phyloP scores from a whole-genome alignment of 2,797 vertebrate genomes.

The Manis javanica region DNA sequence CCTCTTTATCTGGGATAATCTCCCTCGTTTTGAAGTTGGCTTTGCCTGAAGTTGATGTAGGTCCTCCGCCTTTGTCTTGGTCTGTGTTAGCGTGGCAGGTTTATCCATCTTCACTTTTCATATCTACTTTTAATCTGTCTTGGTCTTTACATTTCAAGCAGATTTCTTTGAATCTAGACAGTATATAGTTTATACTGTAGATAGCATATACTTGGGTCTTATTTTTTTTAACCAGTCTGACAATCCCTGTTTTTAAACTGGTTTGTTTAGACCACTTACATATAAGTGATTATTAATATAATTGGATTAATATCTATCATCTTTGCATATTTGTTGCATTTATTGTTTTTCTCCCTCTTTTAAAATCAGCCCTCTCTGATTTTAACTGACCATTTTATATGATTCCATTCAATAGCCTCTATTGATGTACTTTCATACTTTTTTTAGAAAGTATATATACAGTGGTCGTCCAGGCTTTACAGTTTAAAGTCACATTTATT shows the following conservation, averaged over 20 bases:
- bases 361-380: neutral
- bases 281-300: neutral
- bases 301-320: neutral
- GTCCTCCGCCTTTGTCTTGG: neutral
- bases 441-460: neutral
- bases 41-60: neutral
- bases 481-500: neutral
- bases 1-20: neutral
- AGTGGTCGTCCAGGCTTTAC: neutral
- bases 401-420: neutral
- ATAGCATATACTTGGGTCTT: neutral
- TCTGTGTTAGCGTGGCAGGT: neutral
- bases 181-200: neutral
- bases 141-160: neutral
- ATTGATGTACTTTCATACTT: neutral
- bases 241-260: neutral
- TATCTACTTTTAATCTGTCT: neutral
- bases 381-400: neutral
- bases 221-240: neutral
- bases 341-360: neutral
- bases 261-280: neutral
- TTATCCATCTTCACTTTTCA: neutral
- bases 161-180: neutral
- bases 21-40: neutral
- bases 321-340: neutral